Base-by-base conservation (phyloP, 2,888 invertebrate genomes). In the Brenthis hecate region DNA sequence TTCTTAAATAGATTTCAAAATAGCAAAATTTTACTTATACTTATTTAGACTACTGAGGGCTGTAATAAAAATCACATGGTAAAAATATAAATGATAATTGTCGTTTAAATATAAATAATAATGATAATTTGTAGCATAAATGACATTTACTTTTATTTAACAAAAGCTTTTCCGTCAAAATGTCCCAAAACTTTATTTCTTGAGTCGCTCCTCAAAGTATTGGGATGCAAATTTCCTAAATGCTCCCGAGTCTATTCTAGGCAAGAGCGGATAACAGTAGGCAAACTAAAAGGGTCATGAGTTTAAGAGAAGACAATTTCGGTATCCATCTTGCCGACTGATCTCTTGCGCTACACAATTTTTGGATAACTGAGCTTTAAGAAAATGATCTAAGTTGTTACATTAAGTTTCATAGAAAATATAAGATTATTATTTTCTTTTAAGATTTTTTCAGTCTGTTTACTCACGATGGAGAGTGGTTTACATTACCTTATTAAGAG, bases 171-270 rank as follows among this genome's bases (percentile, higher is more conserved):
- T 8, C 36, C 36, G 68, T 67, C 65, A 67, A 71, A 69, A 65
- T 56, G 73, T 73, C 75, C 81, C 77, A 75, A 82, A 85, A 87
- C 78, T 85, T 87, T 81, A 80, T 80, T 78, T 77, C 81, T 81
- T 82, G 77, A 81, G 81, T 81, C 72, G 73, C 72, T 74, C 79
- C 80, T 77, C 80, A 81, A 84, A 83, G 80, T 82, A 85, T 83
- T 81, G 84, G 82, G 76, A 87, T 88, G 87, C 86, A 88, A 89
- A 88, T 87, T 83, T 82, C 75, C 81, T 82, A 84, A 87, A 87
- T 84, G 78, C 81, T 79, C 78, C 66, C 68, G 74, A 76, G 78
- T 76, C 75, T 76, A 75, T 74, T 74, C 75, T 70, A 71, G 74
- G 72, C 76, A 43, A 56, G 43, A 51, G 64, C 60, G 56, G 55